Conservation (phyloP, 2,113 vertebrate genomes). For the Dendrocopos noguchii region DNA sequence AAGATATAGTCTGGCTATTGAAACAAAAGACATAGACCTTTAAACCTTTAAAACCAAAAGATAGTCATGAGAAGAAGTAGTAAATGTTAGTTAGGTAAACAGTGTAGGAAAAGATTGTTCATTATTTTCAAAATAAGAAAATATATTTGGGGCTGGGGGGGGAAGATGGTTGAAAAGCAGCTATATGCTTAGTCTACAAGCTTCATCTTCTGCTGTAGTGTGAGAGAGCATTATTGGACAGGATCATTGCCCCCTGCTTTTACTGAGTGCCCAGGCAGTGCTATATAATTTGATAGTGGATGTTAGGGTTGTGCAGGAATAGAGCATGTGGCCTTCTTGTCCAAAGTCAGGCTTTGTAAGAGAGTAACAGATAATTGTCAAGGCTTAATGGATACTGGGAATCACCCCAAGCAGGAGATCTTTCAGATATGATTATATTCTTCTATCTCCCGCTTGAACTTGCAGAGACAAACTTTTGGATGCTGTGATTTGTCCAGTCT, state of each 20-base stretch:
- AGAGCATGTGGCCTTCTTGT: background rate
- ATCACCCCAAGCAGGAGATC: background rate
- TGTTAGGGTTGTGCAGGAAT: background rate
- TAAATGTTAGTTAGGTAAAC: background rate
- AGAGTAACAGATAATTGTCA: background rate
- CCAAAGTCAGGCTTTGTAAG: background rate
- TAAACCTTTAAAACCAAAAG: background rate
- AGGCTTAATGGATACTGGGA: background rate
- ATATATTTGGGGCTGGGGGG: fast-evolving
- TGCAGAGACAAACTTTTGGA: background rate
- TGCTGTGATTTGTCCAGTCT: background rate
- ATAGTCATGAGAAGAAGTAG: background rate
- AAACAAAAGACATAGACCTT: background rate
- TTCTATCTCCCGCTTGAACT: background rate
- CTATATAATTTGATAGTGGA: background rate
- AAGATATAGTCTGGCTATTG: background rate
- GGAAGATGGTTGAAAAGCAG: background rate
- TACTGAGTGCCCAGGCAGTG: background rate
- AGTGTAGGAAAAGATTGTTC: background rate
- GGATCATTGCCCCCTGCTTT: background rate
- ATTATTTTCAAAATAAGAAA: background rate
- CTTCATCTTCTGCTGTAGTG: background rate
- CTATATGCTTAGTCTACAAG: background rate
- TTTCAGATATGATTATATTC: background rate
- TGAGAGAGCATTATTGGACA: background rate